Evolutionary conservation across 2,797 vertebrate genomes (phyloP).

Genomic region (Sphenodon punctatus): DNA sequence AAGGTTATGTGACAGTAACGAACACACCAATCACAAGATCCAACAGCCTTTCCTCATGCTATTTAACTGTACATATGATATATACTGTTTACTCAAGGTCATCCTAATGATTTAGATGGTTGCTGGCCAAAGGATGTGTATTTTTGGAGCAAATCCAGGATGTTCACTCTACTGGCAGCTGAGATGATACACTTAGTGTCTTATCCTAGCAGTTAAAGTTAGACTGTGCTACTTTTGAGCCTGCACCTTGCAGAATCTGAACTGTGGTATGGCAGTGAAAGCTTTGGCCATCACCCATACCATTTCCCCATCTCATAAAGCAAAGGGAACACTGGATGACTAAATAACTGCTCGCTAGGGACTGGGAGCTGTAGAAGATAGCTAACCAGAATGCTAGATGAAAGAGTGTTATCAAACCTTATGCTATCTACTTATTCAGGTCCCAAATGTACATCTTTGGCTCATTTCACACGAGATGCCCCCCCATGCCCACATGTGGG

Average conservation of each 20-base stretch:
- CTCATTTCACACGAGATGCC: too few species aligned
- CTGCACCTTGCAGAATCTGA: neutral
- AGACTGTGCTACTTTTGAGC: neutral
- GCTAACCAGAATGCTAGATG: too few species aligned
- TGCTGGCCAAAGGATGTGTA: neutral
- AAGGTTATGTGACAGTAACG: neutral
- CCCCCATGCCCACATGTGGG: too few species aligned
- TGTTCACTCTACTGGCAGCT: neutral
- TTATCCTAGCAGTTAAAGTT: neutral
- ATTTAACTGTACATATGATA: neutral
- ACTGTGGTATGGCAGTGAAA: neutral
- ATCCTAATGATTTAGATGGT: neutral
- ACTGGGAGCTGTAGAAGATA: too few species aligned
- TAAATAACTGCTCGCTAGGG: too few species aligned
- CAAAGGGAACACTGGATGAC: too few species aligned
- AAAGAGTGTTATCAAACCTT: too few species aligned
- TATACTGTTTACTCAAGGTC: neutral
- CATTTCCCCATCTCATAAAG: too few species aligned
- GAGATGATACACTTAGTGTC: neutral
- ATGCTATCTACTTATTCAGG: too few species aligned
- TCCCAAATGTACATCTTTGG: too few species aligned
- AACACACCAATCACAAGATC: neutral
- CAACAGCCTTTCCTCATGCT: neutral
- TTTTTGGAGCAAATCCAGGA: neutral
- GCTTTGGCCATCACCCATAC: too few species aligned